A percentile compares a stretch with the other conserved stretches of the same genome.
These are phyloP conservation scores for Strix aluco DNA, from an alignment of 2,113 vertebrate species.

Conservation along the genomic window DNA sequence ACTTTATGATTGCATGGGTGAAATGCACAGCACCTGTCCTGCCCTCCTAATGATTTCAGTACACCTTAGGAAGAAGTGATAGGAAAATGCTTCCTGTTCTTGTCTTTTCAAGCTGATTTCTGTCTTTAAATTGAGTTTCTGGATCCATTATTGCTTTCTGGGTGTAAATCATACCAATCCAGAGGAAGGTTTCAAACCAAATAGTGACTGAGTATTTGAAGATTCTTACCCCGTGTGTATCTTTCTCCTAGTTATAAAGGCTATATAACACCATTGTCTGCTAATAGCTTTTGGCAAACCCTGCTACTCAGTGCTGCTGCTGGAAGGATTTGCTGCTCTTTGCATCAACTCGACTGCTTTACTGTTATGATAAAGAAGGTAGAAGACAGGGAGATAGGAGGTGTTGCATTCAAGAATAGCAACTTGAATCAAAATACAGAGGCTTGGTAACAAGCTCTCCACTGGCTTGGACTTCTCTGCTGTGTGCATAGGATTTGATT, in stretches of 20 bases:
- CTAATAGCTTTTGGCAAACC: not conserved
- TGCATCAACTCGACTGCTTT: not conserved
- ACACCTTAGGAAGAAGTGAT: not conserved
- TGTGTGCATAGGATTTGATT: not conserved
- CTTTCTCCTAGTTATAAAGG: not conserved
- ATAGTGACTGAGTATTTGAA: not conserved
- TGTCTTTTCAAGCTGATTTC: not conserved
- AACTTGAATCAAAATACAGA: not conserved
- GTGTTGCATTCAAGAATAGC: not conserved
- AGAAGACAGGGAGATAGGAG: not conserved
- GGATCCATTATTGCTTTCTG: not conserved
- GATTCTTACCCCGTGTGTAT: rapidly evolving
- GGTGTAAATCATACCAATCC: not conserved
- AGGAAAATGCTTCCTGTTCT: not conserved
- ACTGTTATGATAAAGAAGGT: not conserved
- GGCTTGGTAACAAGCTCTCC: not conserved
- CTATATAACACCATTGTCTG: not conserved
- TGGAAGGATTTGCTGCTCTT: not conserved
- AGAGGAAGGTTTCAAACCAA: not conserved
- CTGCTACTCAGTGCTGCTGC: not conserved
- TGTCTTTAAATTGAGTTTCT: not conserved
- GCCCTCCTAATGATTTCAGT: not conserved
- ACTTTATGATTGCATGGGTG: not conserved
- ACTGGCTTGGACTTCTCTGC: not conserved
- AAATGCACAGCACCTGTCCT: not conserved